These are phyloP conservation scores for Nesidiocoris tenuis DNA, from an alignment of 2,888 invertebrate species.

Conservation along the genomic window DNA sequence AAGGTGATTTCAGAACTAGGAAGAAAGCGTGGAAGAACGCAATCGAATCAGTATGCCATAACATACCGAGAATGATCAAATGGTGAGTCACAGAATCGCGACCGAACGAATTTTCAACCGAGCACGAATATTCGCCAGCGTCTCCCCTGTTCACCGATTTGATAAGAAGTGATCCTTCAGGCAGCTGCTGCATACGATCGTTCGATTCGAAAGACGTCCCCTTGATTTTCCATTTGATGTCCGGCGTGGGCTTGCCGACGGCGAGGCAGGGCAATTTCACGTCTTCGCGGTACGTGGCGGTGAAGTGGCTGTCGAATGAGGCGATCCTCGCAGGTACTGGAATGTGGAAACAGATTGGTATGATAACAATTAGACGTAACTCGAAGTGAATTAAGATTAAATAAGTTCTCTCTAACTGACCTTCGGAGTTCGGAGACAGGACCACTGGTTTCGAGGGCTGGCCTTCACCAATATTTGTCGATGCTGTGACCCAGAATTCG, in stretches of 20 bases:
- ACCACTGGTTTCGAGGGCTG: slow-evolving; percentile 84
- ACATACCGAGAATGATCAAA: slow-evolving; percentile 76
- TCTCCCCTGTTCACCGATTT: slow-evolving; percentile 85
- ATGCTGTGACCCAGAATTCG: slow-evolving; percentile 93
- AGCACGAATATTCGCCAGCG: slow-evolving; percentile 92
- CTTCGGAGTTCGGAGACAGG: slow-evolving; percentile 78
- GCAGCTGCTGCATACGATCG: slow-evolving; percentile 78
- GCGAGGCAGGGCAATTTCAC: slow-evolving; percentile 88
- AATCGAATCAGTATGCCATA: too few relatives aligned
- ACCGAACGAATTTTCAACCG: slow-evolving; percentile 88
- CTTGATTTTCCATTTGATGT: slow-evolving; percentile 84
- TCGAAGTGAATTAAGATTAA: too few relatives aligned
- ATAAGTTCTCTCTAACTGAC: too few relatives aligned
- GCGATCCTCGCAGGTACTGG: slow-evolving; percentile 90
- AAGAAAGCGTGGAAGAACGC: too few relatives aligned
- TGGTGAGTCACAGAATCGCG: slow-evolving; percentile 89
- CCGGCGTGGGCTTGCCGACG: slow-evolving; percentile 87
- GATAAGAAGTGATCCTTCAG: slow-evolving; percentile 88
- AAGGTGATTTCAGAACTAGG: background rate
- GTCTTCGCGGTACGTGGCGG: slow-evolving; percentile 87
- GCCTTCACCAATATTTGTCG: slow-evolving; percentile 91
- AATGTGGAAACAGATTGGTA: slow-evolving; percentile 50
- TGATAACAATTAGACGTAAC: background rate
- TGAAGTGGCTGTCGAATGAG: slow-evolving; percentile 90
- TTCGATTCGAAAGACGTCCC: slow-evolving; percentile 75